Conservation (phyloP, 2,888 invertebrate genomes). For the Didymodactylos carnosus region DNA sequence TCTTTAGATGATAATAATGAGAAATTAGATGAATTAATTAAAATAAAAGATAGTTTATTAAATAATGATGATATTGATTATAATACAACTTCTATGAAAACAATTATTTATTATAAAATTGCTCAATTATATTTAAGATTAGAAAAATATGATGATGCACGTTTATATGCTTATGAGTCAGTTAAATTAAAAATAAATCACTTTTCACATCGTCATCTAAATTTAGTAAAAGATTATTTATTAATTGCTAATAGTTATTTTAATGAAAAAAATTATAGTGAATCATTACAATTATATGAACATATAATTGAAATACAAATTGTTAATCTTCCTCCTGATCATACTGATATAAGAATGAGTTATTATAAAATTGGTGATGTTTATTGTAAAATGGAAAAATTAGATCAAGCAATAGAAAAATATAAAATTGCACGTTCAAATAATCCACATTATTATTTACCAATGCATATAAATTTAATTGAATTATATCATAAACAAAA, state of each 20-base stretch:
- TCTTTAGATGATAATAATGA: too few species aligned
- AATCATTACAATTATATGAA: not conserved
- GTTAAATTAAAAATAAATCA: not conserved
- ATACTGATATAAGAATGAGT: not conserved
- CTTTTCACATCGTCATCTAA: not conserved
- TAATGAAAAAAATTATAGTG: not conserved
- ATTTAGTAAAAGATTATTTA: not conserved
- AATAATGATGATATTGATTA: not conserved
- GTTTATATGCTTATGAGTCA: not conserved
- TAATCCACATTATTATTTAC: too few species aligned
- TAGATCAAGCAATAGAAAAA: not conserved
- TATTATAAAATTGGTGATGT: not conserved
- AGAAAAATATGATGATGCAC: not conserved
- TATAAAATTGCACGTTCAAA: too few species aligned
- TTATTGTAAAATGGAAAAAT: not conserved
- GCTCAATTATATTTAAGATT: not conserved
- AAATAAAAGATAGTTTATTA: not conserved
- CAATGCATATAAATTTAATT: too few species aligned
- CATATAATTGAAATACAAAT: not conserved
- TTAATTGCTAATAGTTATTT: not conserved
- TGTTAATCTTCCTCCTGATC: not conserved
- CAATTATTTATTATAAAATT: not conserved
- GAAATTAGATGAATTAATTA: not conserved
- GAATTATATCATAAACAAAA: too few species aligned
- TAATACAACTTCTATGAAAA: not conserved